Percentiles rank a stretch among this genome's conserved stretches.
These are phyloP conservation scores for Megalops cyprinoides DNA, from an alignment of 2,797 vertebrate species.

Conservation along the genomic window DNA sequence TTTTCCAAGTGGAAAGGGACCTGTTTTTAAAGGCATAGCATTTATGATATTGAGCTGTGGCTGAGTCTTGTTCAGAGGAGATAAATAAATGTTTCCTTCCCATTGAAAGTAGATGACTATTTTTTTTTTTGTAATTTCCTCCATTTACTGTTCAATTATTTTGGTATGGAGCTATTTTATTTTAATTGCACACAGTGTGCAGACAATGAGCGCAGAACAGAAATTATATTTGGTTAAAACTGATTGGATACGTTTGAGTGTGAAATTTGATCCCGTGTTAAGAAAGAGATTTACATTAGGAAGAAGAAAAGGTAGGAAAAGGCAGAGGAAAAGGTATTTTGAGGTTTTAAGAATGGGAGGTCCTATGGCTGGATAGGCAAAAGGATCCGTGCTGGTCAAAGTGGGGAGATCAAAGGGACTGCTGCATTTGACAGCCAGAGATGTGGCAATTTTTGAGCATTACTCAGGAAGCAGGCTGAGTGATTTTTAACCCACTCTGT, in stretches of 20 bases:
- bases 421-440: not conserved
- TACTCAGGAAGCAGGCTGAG: not conserved
- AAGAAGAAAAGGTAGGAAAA: not conserved
- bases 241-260: not conserved
- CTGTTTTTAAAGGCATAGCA: no score
- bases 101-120: no score
- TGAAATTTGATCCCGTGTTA: not conserved
- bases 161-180: not conserved
- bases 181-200: not conserved
- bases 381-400: not conserved
- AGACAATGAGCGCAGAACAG: not conserved
- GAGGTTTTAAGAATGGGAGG: no score
- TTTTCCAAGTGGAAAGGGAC: no score
- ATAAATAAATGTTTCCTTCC: no score
- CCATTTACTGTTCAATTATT: no score
- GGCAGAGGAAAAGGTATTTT: no score
- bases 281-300: not conserved
- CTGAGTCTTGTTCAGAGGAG: no score
- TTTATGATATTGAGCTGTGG: no score
- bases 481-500: slow-evolving; percentile 15
- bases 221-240: not conserved
- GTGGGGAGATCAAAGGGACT: not conserved
- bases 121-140: no score
- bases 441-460: slow-evolving; percentile 4
- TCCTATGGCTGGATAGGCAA: no score